Conservation (phyloP, 2,797 vertebrate genomes). For the Nannoperca australis region DNA sequence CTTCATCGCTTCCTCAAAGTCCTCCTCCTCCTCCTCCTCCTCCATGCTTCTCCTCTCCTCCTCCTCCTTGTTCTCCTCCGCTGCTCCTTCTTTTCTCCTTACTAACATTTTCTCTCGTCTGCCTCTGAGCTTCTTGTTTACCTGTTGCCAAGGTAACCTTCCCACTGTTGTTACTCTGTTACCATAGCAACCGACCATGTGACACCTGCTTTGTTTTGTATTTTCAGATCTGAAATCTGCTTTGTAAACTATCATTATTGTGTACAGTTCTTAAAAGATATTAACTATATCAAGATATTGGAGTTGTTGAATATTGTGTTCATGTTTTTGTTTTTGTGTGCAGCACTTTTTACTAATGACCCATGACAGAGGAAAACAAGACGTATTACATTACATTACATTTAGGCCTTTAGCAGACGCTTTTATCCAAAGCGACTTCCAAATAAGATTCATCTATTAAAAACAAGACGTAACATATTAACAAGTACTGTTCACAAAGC, state of each 20-base stretch:
- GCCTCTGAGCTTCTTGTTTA: conserved; percentile 35
- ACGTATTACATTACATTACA: too few species aligned
- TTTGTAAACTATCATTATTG: background rate
- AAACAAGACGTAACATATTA: too few species aligned
- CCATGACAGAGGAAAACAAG: too few species aligned
- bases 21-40: conserved; percentile 27
- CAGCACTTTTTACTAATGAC: too few species aligned
- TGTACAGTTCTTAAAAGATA: too few species aligned
- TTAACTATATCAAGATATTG: too few species aligned
- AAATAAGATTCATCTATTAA: too few species aligned
- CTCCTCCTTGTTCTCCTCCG: conserved; percentile 23
- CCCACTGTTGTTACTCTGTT: background rate
- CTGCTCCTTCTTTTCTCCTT: conserved; percentile 1
- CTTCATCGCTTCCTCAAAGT: conserved; percentile 5
- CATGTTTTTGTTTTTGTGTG: too few species aligned
- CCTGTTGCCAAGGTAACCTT: conserved; percentile 29
- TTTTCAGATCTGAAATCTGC: background rate
- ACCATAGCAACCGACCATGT: background rate
- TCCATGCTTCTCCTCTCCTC: conserved; percentile 26
- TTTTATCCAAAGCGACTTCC: too few species aligned
- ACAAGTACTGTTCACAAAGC: too few species aligned
- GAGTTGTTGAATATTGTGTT: too few species aligned
- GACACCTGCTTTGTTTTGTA: background rate
- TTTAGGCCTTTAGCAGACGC: too few species aligned
- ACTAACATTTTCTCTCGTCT: conserved; percentile 48